A percentile compares a stretch with the other conserved stretches of the same genome.
phyloP scores from a whole-genome alignment of 1,140 invertebrate genomes.

The Philopotamus ludificatus region DNA sequence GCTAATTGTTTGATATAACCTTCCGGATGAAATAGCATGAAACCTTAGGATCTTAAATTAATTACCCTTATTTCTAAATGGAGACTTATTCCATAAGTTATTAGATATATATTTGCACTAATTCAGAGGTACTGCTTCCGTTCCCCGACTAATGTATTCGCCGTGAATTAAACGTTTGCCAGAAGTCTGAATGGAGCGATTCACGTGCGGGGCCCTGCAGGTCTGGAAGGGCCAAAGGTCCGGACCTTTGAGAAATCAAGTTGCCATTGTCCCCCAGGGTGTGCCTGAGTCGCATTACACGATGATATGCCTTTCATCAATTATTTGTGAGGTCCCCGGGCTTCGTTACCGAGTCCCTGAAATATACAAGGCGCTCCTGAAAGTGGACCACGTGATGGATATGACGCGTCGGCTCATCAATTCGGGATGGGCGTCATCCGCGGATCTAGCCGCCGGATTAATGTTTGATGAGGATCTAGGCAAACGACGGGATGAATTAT shows the following conservation, averaged over 20 bases:
- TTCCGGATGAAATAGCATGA: no score
- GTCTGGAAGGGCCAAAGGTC: neutral
- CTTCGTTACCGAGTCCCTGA: slow-evolving; percentile 11
- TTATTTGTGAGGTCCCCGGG: slow-evolving; percentile 6
- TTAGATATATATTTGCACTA: no score
- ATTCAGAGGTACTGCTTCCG: no score
- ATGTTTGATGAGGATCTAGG: no score
- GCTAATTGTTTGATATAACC: no score
- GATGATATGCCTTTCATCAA: slow-evolving; percentile 22
- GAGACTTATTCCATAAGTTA: no score
- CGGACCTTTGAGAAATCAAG: slow-evolving; percentile 12
- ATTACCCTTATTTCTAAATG: no score
- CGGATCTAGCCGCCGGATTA: no score
- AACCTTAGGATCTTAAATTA: no score
- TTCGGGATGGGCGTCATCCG: no score
- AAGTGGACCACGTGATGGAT: neutral
- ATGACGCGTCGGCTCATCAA: neutral
- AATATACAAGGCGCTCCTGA: slow-evolving; percentile 17
- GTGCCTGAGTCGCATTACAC: slow-evolving; percentile 15
- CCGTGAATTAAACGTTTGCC: slow-evolving; percentile 1
- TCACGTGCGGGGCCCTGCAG: neutral
- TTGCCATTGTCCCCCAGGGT: slow-evolving; percentile 8
- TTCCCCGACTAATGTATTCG: neutral
- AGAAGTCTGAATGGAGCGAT: neutral
- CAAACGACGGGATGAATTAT: no score